These are phyloP conservation scores for Plestiodon gilberti DNA, from an alignment of 2,113 vertebrate genomes.

Conservation along the genomic window DNA sequence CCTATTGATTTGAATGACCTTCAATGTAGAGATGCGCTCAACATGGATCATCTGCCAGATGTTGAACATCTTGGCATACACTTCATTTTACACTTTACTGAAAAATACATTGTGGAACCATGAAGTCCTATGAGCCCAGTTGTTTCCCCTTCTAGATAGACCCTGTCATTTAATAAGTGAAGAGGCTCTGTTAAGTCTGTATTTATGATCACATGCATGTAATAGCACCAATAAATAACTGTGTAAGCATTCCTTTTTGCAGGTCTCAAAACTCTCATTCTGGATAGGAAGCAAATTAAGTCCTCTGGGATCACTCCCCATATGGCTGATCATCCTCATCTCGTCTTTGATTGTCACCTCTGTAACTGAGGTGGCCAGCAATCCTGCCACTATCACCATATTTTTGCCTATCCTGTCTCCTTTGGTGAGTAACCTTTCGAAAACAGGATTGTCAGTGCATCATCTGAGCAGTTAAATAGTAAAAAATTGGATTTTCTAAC, in stretches of 20 bases:
- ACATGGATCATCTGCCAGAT: neutral
- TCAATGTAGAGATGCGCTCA: too few relatives aligned
- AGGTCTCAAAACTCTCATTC: conserved; percentile 86
- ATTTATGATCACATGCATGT: neutral
- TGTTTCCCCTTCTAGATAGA: neutral
- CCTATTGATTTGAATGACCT: neutral
- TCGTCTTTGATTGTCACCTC: conserved; percentile 89
- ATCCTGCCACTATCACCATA: conserved; percentile 91
- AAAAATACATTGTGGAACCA: neutral
- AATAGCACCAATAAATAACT: neutral
- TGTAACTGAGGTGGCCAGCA: conserved; percentile 93
- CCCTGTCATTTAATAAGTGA: neutral
- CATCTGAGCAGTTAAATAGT: neutral
- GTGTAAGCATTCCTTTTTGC: conserved; percentile 31
- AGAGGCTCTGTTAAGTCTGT: neutral
- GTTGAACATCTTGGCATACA: neutral
- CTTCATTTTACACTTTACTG: neutral
- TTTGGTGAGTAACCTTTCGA: conserved; percentile 79
- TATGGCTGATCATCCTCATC: conserved; percentile 80
- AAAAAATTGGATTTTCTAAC: neutral
- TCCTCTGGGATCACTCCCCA: conserved; percentile 85
- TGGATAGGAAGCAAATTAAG: conserved; percentile 88
- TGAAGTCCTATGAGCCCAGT: neutral
- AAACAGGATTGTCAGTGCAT: neutral
- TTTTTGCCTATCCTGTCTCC: conserved; percentile 91